Evolutionary conservation across 1,140 invertebrate species (phyloP).

Genomic region (Eriosoma lanigerum): DNA sequence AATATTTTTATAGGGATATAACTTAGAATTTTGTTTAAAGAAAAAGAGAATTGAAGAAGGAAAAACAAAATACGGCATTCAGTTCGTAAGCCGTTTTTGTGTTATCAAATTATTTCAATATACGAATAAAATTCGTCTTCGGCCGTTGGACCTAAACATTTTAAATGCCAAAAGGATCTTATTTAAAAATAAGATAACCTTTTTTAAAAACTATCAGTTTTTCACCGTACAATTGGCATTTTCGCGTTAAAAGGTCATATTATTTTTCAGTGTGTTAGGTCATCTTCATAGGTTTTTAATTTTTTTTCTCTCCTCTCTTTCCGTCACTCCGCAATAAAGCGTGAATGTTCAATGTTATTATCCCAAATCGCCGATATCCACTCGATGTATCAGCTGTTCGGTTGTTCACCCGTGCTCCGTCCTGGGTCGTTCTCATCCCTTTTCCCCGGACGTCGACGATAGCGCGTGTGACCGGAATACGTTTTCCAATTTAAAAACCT

Average conservation of each 20-base stretch:
- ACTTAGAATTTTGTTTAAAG: too few relatives aligned
- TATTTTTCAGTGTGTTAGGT: background rate
- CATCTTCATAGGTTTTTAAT: conserved; percentile 19
- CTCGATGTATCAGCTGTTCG: too few relatives aligned
- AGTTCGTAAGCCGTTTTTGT: background rate
- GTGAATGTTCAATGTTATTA: too few relatives aligned
- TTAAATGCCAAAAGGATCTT: background rate
- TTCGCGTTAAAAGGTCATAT: conserved; percentile 1
- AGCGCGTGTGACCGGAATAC: conserved; percentile 19
- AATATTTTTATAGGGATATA: too few relatives aligned
- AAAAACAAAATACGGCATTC: background rate
- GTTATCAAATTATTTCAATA: background rate
- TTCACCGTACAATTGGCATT: conserved; percentile 12
- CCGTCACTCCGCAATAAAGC: background rate
- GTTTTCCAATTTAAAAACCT: conserved; percentile 27
- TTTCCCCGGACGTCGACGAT: background rate
- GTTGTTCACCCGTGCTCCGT: background rate
- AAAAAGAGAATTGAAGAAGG: too few relatives aligned
- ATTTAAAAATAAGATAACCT: conserved; percentile 10
- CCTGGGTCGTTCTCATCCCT: too few relatives aligned
- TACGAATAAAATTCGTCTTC: background rate
- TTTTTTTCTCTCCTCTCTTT: background rate
- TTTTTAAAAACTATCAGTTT: background rate
- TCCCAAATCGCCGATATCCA: background rate
- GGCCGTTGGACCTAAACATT: background rate